Base-by-base conservation (phyloP, 2,888 invertebrate species). In the Anagyrus pseudococci region DNA sequence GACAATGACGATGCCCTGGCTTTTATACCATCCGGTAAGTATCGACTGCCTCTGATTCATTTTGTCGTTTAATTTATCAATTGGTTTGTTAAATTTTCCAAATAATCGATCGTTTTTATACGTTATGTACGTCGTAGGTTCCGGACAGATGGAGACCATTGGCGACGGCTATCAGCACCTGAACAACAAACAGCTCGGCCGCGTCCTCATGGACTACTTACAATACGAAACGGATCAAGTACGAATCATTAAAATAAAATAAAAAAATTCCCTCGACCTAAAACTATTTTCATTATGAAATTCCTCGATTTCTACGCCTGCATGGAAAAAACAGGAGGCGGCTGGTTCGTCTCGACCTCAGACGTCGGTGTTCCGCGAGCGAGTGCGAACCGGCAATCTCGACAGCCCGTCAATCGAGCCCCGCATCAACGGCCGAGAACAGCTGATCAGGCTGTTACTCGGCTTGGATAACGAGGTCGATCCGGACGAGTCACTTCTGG, bases 71-170 rank as follows among this genome's bases (percentile, higher is more conserved):
- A 4, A 49, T 1, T 19, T 20, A 22, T n/a, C 23, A 1, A 4
- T 19, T 41, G 1, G 19, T 33, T 29, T 17, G 37, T 4, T 6
- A 19, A 15, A 44, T 2, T 29, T 46, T 46, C 23, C 23, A 22
- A 13, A 37, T 22, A 1, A 19, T n/a, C n/a, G n/a, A n/a, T n/a
- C n/a, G n/a, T 37, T 33, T 7, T 10, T 8, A 33, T 43, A 2
- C n/a, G 8, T 37, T 43, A 2, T 47, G 29, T 26, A 50, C 6
- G 17, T 7, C n/a, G 29, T 69, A 8, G 61, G 40, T 6, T 41
- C 48, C 8, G 82, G 82, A 6, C 83, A 83, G 53, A 74, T 81
- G 15, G 83, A 83, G 68, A 79, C 81, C 26, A 80, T 82, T 17
- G 82, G 81, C 0, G 81, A 81, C 53, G 81, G 78, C 15, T 81